Evolutionary conservation across 1,140 invertebrate genomes (phyloP).

Genomic region (Kradibia gibbosae): DNA sequence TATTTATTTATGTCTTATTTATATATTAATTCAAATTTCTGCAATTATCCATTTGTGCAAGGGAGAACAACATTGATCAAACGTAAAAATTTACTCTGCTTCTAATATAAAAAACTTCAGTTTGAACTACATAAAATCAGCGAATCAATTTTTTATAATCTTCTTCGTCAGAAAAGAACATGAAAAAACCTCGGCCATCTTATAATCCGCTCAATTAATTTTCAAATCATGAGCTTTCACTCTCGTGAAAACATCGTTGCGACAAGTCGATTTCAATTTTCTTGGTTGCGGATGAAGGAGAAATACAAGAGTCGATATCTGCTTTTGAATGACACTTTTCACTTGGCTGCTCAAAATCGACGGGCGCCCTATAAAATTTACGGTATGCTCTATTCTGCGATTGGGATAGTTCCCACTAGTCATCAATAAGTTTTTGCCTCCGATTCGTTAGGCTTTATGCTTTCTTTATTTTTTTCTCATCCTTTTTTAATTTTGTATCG

Average conservation of each 20-base stretch:
- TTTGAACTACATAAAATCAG: not conserved
- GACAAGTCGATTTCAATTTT: slow-evolving; percentile 26
- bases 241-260: not conserved
- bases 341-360: slow-evolving; percentile 1
- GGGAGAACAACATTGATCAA: too few relatives aligned
- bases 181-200: not conserved
- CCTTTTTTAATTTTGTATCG: not conserved
- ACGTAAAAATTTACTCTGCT: not conserved
- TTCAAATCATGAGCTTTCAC: slow-evolving; percentile 11
- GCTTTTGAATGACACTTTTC: slow-evolving; percentile 31
- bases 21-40: too few relatives aligned
- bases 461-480: too few relatives aligned
- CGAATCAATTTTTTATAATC: not conserved
- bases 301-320: not conserved
- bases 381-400: not conserved
- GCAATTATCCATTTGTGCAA: too few relatives aligned
- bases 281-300: not conserved
- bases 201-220: slow-evolving; percentile 3
- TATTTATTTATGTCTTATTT: too few relatives aligned
- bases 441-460: not conserved
- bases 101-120: not conserved
- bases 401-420: not conserved
- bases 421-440: not conserved
- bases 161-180: not conserved
- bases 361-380: slow-evolving; percentile 19